Conservation (phyloP, 2,113 vertebrate species). For the Semnornis frantzii region DNA sequence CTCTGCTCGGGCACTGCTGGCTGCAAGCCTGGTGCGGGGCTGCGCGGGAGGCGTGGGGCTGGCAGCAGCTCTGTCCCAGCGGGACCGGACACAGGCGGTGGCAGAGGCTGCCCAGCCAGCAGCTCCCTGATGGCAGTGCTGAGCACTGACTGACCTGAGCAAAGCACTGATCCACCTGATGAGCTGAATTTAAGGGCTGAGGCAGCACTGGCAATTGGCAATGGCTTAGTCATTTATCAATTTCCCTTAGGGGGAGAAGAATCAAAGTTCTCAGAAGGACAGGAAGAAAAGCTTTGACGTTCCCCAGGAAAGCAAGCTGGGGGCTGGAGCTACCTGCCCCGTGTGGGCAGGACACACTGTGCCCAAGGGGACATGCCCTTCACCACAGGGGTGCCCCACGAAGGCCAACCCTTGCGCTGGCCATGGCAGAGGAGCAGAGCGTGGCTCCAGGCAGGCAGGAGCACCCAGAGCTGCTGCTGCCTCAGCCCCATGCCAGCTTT, state of each 20-base stretch:
- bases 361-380: neutral
- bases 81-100: neutral
- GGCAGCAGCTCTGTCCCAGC: neutral
- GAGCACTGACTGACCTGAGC: neutral
- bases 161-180: neutral
- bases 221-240: too few species aligned
- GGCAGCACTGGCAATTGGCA: neutral
- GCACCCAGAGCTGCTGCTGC: neutral
- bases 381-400: accelerated
- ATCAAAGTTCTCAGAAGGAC: neutral
- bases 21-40: neutral
- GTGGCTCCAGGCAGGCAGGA: accelerated
- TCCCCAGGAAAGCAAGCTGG: neutral
- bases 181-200: neutral
- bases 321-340: neutral
- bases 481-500: neutral
- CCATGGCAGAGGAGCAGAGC: neutral
- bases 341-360: accelerated
- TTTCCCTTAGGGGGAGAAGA: constrained; percentile 38
- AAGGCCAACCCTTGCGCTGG: neutral
- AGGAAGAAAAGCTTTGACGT: constrained; percentile 34
- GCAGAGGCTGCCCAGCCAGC: neutral
- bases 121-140: constrained; percentile 35
- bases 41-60: neutral
- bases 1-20: neutral